These are phyloP conservation scores for Drosophila eohydei DNA, from an alignment of 2,888 invertebrate genomes.

Conservation along the genomic window DNA sequence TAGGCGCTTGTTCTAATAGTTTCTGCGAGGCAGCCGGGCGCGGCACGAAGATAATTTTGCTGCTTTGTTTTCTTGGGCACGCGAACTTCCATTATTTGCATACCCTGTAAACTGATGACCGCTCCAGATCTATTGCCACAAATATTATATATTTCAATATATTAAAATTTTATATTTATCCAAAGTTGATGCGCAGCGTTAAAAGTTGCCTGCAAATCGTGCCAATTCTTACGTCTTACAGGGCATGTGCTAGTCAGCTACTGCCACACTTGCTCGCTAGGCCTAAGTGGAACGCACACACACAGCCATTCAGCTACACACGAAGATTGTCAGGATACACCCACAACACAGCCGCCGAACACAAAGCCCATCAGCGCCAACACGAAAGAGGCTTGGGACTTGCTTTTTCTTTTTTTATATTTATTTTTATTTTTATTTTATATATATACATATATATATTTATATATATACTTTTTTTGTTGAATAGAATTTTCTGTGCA, in stretches of 20 bases:
- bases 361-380: constrained; percentile 75
- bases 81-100: constrained; percentile 45
- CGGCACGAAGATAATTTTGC: constrained; percentile 58
- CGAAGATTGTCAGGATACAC: constrained; percentile 48
- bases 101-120: constrained; percentile 7
- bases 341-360: constrained; percentile 52
- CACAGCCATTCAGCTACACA: constrained; percentile 25
- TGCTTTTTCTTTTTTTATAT: constrained; percentile 21
- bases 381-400: constrained; percentile 78
- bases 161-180: too few species aligned
- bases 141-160: background rate
- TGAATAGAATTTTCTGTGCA: constrained; percentile 75
- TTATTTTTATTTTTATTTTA: constrained; percentile 2
- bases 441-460: background rate
- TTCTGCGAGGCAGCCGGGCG: constrained; percentile 10
- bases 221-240: background rate
- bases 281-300: constrained; percentile 60
- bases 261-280: constrained; percentile 4
- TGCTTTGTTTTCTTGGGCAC: constrained; percentile 63
- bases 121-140: too few species aligned
- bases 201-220: background rate
- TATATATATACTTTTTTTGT: constrained; percentile 14
- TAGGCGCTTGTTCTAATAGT: constrained; percentile 73
- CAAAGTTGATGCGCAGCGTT: too few species aligned
- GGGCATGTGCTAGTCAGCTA: constrained; percentile 20